Percentiles rank a stretch among this genome's conserved stretches.
Conservation (phyloP, 2,797 vertebrate species). For the Scarus forsteni region DNA sequence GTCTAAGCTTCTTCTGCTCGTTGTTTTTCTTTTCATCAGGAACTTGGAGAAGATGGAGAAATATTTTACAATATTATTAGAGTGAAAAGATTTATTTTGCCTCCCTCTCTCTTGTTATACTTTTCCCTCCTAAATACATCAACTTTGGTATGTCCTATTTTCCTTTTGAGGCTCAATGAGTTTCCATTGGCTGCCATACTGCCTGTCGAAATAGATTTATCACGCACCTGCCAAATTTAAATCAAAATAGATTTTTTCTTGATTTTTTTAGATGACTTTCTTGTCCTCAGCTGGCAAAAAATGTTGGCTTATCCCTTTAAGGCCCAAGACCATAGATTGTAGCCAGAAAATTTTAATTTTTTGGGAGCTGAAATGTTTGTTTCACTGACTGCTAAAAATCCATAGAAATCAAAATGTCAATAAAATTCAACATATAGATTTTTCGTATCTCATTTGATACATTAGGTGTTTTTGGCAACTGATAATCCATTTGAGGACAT, state of each 20-base stretch:
- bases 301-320: too few species aligned
- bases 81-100: slow-evolving; percentile 1
- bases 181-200: slow-evolving; percentile 26
- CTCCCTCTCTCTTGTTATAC: not conserved
- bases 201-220: slow-evolving; percentile 36
- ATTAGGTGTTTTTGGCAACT: too few species aligned
- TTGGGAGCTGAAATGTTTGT: too few species aligned
- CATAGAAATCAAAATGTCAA: too few species aligned
- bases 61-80: not conserved
- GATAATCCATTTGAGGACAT: too few species aligned
- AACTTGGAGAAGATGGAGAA: not conserved
- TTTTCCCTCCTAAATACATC: slow-evolving; percentile 10
- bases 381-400: too few species aligned
- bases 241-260: slow-evolving; percentile 21
- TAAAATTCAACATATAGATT: too few species aligned
- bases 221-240: slow-evolving; percentile 29
- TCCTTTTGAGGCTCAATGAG: slow-evolving; percentile 9
- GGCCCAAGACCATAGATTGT: too few species aligned
- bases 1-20: not conserved
- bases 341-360: too few species aligned
- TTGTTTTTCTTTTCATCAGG: slow-evolving; percentile 13
- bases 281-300: too few species aligned
- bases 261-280: slow-evolving; percentile 11
- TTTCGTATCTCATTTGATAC: too few species aligned
- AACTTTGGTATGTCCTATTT: slow-evolving; percentile 19